Percentiles rank a stretch among this genome's conserved stretches.
Conservation (phyloP, 2,113 vertebrate species). For the human (Homo sapiens) region GRCh38 chr3:17189501-17190000, state of each 20-base stretch:
- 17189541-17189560: not conserved
- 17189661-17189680: not conserved
- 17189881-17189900: not conserved
- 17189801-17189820: not conserved
- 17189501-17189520: not conserved
- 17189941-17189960: not conserved
- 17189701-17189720: not conserved
- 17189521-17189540: not conserved
- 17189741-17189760: not conserved
- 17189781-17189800: not conserved
- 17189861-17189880: conserved; percentile 3
- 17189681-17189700: not conserved
- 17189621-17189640: too few species aligned
- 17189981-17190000: not conserved
- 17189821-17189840: not conserved
- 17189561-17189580: not conserved
- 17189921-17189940: not conserved
- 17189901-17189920: not conserved
- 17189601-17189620: not conserved
- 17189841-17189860: not conserved
- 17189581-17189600: not conserved
- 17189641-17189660: not conserved
- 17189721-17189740: not conserved
- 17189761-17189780: not conserved
- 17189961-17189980: not conserved